A percentile compares a stretch with the other conserved stretches of the same genome.
Evolutionary conservation across 2,888 invertebrate genomes (phyloP).

Genomic region (Cheilosia soror): DNA sequence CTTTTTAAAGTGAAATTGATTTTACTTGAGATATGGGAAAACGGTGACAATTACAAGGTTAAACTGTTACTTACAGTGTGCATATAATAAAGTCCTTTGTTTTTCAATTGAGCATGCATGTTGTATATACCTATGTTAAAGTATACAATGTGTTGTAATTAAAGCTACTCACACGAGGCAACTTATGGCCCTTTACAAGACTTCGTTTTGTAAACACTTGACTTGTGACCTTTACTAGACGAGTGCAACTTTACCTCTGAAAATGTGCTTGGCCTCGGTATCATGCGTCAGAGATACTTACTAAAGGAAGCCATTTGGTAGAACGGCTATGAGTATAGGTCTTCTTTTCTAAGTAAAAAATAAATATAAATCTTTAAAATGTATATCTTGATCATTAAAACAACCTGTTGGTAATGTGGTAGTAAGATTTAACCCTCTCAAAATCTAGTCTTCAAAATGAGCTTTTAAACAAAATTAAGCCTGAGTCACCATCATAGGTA

Average conservation of each 20-base stretch:
- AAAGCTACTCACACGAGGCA: not conserved
- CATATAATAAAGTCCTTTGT: too few species aligned
- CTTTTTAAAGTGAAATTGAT: too few species aligned
- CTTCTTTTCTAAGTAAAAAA: not conserved
- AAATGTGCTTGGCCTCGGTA: not conserved
- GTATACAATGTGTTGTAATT: not conserved
- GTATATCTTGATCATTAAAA: not conserved
- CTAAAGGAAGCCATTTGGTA: not conserved
- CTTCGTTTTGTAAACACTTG: not conserved
- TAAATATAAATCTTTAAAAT: not conserved
- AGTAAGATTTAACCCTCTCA: not conserved
- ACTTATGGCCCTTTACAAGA: not conserved
- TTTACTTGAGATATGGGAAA: too few species aligned
- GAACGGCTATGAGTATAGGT: not conserved
- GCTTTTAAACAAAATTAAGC: not conserved
- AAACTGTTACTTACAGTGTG: too few species aligned
- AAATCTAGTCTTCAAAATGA: not conserved
- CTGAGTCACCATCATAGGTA: not conserved
- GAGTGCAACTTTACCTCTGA: not conserved
- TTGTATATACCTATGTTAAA: not conserved
- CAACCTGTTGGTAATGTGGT: constrained; percentile 15
- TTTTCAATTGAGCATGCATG: too few species aligned
- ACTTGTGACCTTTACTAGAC: constrained; percentile 5
- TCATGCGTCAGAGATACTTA: not conserved
- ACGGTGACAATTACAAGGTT: too few species aligned